phyloP scores from a whole-genome alignment of 2,888 invertebrate genomes.

The Erpobdella octoculata region DNA sequence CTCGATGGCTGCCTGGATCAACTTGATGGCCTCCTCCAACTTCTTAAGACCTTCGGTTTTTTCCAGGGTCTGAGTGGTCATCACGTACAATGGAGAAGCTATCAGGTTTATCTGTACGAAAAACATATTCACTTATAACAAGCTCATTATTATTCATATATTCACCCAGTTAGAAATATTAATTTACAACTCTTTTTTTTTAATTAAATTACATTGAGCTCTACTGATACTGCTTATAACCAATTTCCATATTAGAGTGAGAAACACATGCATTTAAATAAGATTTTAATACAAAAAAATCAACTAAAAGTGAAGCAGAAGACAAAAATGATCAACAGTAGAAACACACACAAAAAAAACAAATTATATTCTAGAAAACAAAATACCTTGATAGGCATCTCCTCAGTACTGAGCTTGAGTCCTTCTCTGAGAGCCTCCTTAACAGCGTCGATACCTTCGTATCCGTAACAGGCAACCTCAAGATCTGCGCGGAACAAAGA shows the following conservation, averaged over 20 bases:
- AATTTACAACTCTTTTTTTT: no score
- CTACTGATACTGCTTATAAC: no score
- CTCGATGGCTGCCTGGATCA: conserved; percentile 64
- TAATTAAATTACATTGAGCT: no score
- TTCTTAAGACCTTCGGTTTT: conserved; percentile 84
- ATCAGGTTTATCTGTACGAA: conserved; percentile 76
- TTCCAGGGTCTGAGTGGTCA: conserved; percentile 96
- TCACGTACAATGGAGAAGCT: conserved; percentile 94
- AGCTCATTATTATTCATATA: no score
- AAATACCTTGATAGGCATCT: conserved; percentile 82
- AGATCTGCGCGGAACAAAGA: conserved; percentile 61
- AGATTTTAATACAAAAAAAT: no score
- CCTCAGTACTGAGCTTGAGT: conserved; percentile 78
- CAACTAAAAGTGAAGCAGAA: background rate
- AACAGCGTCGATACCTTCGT: conserved; percentile 97
- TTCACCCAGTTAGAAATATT: no score
- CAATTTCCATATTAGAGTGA: no score
- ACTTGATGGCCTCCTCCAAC: conserved; percentile 67
- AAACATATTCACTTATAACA: background rate
- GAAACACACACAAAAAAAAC: conserved; percentile 72
- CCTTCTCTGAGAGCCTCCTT: conserved; percentile 81
- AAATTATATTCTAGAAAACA: no score
- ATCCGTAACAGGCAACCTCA: conserved; percentile 87
- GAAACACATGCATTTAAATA: no score
- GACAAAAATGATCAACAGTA: conserved; percentile 58